Base-by-base conservation (phyloP, 2,888 invertebrate species). In the Ichneumon xanthorius region DNA sequence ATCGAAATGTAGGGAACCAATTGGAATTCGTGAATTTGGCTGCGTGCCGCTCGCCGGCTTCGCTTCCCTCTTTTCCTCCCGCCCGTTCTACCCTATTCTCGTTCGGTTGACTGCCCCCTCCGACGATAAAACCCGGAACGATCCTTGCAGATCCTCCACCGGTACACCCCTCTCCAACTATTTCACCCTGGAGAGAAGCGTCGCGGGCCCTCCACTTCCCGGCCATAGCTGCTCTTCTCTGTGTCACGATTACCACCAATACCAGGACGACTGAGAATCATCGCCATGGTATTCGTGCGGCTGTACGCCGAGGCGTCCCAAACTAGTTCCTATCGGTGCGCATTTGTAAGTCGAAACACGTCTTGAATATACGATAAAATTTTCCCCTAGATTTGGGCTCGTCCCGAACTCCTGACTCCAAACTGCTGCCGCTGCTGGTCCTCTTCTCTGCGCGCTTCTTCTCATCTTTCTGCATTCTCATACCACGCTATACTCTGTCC, bases 351-450 rank as follows among this genome's bases (percentile, higher is more conserved):
- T 92, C 90, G 90, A 90, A 89, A 91, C 93, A 92, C 92, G 92
- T 92, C 90, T 89, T 89, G 92, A 92, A 93, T 93, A 93, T 91
- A 92, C 90, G 91, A 93, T 92, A 90, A 92, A 92, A 93, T 91
- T 92, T 92, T 92, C 91, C 91, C 90, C 90, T 92, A 92, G 88
- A 89, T 89, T 89, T 89, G 85, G 88, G 84, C 82, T 88, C 88
- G 86, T 88, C 84, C 85, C 79, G 80, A 82, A 87, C 84, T 80
- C 80, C 61, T 76, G 80, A 76, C 68, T 80, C 70, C 58, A 45
- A 79, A 75, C 75, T 48, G 75, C 79, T 61, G 71, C 65, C 70
- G 40, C 71, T 71, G 19, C 61, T 75, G 71, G 37, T 40, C 11
- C 70, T 81, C 61, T 48, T 75, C 70, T 75, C 58, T 67, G 33